Percentiles rank a stretch among this genome's conserved stretches.
Evolutionary conservation across 1,140 invertebrate genomes (phyloP).

Genomic region (Achroia grisella): DNA sequence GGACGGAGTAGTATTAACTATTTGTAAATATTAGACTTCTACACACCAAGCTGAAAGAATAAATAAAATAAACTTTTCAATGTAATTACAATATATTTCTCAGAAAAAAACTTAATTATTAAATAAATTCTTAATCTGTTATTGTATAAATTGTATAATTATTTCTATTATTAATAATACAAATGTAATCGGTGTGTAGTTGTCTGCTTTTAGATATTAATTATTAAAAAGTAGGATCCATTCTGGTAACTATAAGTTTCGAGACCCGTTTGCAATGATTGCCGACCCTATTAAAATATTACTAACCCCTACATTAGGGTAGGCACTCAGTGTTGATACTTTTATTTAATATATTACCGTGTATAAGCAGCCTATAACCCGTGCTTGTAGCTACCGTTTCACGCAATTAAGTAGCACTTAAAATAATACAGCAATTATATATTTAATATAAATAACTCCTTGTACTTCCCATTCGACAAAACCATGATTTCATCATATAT

Average conservation of each 20-base stretch:
- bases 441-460: constrained; percentile 32
- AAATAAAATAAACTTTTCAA: constrained; percentile 2
- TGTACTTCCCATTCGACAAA: constrained; percentile 42
- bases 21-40: constrained; percentile 15
- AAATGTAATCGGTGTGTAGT: constrained; percentile 17
- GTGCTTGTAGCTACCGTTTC: constrained; percentile 30
- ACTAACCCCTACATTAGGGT: constrained; percentile 13
- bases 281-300: constrained; percentile 23
- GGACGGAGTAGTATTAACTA: constrained; percentile 31
- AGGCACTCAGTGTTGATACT: constrained; percentile 18
- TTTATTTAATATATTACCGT: constrained; percentile 24
- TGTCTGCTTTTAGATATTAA: constrained; percentile 17
- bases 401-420: constrained; percentile 39
- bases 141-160: neutral
- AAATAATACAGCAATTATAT: constrained; percentile 22
- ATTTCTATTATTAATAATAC: neutral
- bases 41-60: constrained; percentile 21
- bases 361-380: constrained; percentile 48
- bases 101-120: neutral
- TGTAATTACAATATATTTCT: neutral
- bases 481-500: constrained; percentile 42
- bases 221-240: constrained; percentile 46
- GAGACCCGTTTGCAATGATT: constrained; percentile 49
- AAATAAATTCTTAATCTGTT: neutral
- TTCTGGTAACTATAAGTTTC: constrained; percentile 66